A percentile compares a stretch with the other conserved stretches of the same genome.
Evolutionary conservation across 1,140 invertebrate genomes (phyloP).

Genomic region (Trichonephila clavata): DNA sequence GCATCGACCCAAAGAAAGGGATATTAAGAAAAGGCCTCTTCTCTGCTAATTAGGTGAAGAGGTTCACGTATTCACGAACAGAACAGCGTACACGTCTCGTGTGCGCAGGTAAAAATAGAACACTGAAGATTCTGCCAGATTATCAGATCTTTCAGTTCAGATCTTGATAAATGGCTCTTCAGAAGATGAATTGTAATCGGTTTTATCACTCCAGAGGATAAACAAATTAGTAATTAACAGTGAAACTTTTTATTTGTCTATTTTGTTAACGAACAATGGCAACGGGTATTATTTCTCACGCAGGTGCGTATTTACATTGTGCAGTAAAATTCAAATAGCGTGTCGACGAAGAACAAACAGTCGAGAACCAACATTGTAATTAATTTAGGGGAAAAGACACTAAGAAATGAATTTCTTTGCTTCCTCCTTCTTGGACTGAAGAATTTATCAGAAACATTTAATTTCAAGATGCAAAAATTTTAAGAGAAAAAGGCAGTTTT

Average conservation of each 20-base stretch:
- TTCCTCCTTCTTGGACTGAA: no score
- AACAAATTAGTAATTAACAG: not conserved
- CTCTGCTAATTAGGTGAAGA: constrained; percentile 24
- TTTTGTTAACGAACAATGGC: not conserved
- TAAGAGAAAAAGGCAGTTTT: no score
- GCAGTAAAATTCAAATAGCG: no score
- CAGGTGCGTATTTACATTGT: no score
- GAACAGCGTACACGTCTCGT: not conserved
- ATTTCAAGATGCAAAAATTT: no score
- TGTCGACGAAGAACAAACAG: no score
- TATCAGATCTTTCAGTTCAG: not conserved
- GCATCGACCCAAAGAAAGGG: constrained; percentile 23
- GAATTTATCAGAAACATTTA: no score
- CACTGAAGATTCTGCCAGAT: not conserved
- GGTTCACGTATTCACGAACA: not conserved
- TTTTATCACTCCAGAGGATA: not conserved
- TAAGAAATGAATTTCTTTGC: no score
- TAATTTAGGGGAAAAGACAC: no score
- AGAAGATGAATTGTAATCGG: not conserved
- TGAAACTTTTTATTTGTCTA: not conserved
- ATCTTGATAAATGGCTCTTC: not conserved
- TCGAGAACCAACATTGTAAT: no score
- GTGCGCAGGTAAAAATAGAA: constrained; percentile 34
- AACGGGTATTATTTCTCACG: no score
- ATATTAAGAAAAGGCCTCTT: not conserved